phyloP scores from a whole-genome alignment of 2,113 vertebrate genomes.

The Cheilinus undulatus region DNA sequence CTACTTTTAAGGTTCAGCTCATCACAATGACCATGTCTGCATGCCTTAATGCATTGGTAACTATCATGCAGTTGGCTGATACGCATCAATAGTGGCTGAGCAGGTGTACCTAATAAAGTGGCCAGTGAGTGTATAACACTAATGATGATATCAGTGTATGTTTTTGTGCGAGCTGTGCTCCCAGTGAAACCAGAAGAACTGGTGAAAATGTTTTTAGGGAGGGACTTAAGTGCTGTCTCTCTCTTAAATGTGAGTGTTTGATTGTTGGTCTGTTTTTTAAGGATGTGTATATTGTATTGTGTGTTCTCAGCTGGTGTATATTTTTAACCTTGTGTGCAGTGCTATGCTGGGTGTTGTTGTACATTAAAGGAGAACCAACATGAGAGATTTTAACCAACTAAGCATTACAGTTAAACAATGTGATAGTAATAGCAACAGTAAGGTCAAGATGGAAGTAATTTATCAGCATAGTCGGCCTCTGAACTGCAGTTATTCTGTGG shows the following conservation, averaged over 20 bases:
- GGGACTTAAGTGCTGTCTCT: constrained; percentile 24
- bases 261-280: constrained; percentile 37
- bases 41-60: too few relatives aligned
- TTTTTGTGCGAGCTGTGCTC: constrained; percentile 72
- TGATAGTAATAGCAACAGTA: constrained; percentile 40
- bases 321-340: constrained; percentile 62
- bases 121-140: constrained; percentile 46
- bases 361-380: constrained; percentile 44
- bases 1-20: too few relatives aligned
- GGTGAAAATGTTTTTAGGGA: constrained; percentile 25
- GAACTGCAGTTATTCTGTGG: constrained; percentile 27
- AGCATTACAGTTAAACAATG: constrained; percentile 31
- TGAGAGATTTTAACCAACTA: constrained; percentile 40
- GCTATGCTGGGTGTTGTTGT: constrained; percentile 51
- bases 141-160: constrained; percentile 35
- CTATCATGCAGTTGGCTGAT: too few relatives aligned
- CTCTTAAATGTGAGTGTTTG: constrained; percentile 58
- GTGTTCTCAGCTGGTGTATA: constrained; percentile 39
- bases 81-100: too few relatives aligned
- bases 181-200: constrained; percentile 27
- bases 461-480: constrained; percentile 18
- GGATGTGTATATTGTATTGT: constrained; percentile 46
- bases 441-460: constrained; percentile 20
- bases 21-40: too few relatives aligned
- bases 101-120: too few relatives aligned